A percentile compares a stretch with the other conserved stretches of the same genome.
These are phyloP conservation scores for Lerista edwardsae DNA, from an alignment of 2,797 vertebrate species.

Conservation along the genomic window DNA sequence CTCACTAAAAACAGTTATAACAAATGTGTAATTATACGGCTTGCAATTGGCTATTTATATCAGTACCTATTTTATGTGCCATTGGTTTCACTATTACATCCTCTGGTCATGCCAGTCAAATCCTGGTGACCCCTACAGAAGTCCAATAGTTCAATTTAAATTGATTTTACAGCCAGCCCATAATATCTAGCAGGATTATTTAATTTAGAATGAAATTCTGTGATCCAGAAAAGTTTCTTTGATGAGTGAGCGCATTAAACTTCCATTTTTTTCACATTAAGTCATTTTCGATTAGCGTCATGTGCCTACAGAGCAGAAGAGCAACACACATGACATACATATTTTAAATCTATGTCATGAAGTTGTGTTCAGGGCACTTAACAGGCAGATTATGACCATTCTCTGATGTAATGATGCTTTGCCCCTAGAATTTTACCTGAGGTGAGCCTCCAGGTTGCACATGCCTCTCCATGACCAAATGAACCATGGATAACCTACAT, in stretches of 20 bases:
- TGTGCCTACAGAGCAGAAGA: background rate
- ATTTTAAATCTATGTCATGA: background rate
- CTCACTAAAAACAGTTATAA: constrained; percentile 3
- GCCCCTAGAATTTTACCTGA: background rate
- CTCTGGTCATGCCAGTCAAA: constrained; percentile 31
- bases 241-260: constrained; percentile 11
- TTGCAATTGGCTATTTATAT: background rate
- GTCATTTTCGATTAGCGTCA: background rate
- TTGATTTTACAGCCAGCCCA: constrained; percentile 29
- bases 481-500: background rate
- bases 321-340: background rate
- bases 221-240: constrained; percentile 36
- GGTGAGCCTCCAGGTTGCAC: background rate
- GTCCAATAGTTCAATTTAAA: constrained; percentile 45
- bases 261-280: constrained; percentile 35
- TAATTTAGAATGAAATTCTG: constrained; percentile 57
- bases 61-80: constrained; percentile 3
- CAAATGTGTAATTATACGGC: background rate
- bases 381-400: background rate
- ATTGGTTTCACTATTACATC: constrained; percentile 17
- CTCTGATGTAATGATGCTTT: background rate
- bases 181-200: constrained; percentile 55
- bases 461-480: background rate
- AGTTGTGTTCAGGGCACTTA: background rate
- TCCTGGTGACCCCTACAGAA: constrained; percentile 19